Conservation (phyloP, 2,888 invertebrate species). For the Pyralis farinalis region DNA sequence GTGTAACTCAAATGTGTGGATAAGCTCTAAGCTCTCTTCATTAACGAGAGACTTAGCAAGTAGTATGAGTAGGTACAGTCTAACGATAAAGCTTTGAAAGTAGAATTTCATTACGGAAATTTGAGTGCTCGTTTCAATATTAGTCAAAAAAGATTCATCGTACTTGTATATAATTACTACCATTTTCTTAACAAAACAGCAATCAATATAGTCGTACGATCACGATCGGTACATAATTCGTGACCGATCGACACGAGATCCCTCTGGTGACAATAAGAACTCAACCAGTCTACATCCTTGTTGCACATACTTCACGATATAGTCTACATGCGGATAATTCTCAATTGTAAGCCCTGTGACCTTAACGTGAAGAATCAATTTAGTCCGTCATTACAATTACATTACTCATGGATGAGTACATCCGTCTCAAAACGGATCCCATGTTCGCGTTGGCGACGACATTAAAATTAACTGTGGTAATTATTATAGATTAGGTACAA, state of each 20-base stretch:
- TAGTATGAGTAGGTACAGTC: too few relatives aligned
- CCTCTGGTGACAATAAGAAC: conserved; percentile 40
- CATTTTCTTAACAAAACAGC: too few relatives aligned
- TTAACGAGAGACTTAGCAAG: too few relatives aligned
- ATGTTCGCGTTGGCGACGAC: not conserved
- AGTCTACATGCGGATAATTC: not conserved
- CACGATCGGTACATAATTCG: conserved; percentile 32
- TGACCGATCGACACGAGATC: conserved; percentile 44
- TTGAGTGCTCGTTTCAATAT: too few relatives aligned
- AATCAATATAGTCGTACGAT: not conserved
- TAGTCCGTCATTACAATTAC: not conserved
- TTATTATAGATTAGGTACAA: not conserved
- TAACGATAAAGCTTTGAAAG: too few relatives aligned
- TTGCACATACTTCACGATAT: conserved; percentile 12
- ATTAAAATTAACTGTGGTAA: not conserved
- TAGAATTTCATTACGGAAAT: too few relatives aligned
- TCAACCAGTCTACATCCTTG: conserved; percentile 49
- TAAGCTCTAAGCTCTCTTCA: too few relatives aligned
- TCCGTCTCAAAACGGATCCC: not conserved
- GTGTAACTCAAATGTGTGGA: too few relatives aligned
- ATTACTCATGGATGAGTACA: not conserved
- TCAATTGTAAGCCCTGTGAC: conserved; percentile 1
- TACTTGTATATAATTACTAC: too few relatives aligned
- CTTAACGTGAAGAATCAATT: not conserved
- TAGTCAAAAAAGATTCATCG: too few relatives aligned